phyloP scores from a whole-genome alignment of 2,797 vertebrate species.

The Diglossa cyanea region DNA sequence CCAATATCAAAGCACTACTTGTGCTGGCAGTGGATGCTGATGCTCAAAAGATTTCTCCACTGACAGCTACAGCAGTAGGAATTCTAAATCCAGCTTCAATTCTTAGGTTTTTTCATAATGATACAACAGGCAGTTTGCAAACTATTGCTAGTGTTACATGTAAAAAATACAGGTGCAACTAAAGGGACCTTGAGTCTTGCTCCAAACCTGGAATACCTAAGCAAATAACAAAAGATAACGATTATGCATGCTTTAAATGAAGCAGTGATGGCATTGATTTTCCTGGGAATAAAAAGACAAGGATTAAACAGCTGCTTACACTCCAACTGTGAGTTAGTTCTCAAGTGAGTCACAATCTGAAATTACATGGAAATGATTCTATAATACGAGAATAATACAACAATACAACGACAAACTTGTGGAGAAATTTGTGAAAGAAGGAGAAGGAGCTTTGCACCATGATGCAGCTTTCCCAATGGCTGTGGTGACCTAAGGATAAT shows the following conservation, averaged over 20 bases:
- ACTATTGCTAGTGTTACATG: background rate
- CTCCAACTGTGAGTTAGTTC: background rate
- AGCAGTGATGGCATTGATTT: background rate
- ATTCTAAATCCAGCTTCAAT: background rate
- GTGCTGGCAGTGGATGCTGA: background rate
- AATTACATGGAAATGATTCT: background rate
- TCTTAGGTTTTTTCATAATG: accelerated
- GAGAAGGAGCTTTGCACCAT: constrained; percentile 86
- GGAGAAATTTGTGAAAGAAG: constrained; percentile 78
- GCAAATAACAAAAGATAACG: background rate
- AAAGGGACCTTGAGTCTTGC: background rate
- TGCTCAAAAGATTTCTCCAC: background rate
- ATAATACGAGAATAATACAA: background rate
- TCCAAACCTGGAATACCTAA: background rate
- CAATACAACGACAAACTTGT: background rate
- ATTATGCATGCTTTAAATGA: background rate
- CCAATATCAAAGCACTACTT: background rate
- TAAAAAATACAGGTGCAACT: background rate
- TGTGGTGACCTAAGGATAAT: constrained; percentile 84
- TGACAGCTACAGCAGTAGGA: background rate
- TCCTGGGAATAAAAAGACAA: background rate
- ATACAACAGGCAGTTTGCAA: background rate
- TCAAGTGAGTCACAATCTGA: background rate
- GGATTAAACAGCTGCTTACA: background rate
- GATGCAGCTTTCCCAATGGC: constrained; percentile 89